Base-by-base conservation (phyloP, 2,888 invertebrate genomes). In the Caenorhabditis macrosperma region DNA sequence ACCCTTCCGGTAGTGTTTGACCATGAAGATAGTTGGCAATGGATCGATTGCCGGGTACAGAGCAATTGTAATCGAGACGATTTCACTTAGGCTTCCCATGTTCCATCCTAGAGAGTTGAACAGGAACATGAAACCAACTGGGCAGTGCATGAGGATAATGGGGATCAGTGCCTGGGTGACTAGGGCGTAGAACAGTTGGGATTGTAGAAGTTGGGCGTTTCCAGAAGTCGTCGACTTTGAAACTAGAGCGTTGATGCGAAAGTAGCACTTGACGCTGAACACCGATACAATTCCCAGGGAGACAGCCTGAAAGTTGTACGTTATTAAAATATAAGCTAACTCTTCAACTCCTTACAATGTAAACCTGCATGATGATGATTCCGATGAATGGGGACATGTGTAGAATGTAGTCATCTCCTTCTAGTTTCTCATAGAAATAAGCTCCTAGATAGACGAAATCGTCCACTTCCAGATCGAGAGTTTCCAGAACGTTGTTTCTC, bases 11-110 rank as follows among this genome's bases (percentile, higher is more conserved):
- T 61, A 61, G 48, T 30, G n/a, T 12, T 48, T 46, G 46, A 61
- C 20, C 17, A 61, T 30, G 46, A 61, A 61, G n/a, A 61, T 9
- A 5, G 44, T 61, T 12, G 61, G 61, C 10, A 61, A 28, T 26
- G 61, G 61, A 30, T 61, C 61, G 20, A 61, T 12, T 3, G 61
- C 61, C 1, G 61, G 61, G 20, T 46, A 46, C 5, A 61, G n/a
- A 15, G 61, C 61, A 20, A 61, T 46, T 1, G 61, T 61, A 9
- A 61, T 30, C 2, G 46, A 28, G 1, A 48, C 28, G 2, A 61
- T 15, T 10, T 15, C 28, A 20, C 61, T 48, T 17, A 61, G 10
- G 2, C 28, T n/a, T 3, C 61, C 61, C 10, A 46, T 2, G 20
- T 61, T 20, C 30, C 2, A n/a, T n/a, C 48, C 41, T 1, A 61